Base-by-base conservation (phyloP, 2,797 vertebrate species). In the Sebastes taczanowskii region DNA sequence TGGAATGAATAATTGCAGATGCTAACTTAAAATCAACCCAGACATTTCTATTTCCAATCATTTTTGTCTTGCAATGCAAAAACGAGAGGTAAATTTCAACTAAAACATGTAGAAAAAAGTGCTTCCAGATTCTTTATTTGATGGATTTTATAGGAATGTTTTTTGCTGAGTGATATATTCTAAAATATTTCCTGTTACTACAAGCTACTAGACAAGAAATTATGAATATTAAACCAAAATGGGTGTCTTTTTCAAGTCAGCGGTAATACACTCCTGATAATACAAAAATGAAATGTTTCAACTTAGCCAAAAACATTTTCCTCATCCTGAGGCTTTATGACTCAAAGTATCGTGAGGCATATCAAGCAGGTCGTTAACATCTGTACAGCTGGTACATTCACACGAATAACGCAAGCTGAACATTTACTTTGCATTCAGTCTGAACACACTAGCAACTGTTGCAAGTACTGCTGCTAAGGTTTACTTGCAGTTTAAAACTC, bases 291-390 rank as follows among this genome's bases (percentile, higher is more conserved):
- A 52, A 20, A 52, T 29, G 42, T 46, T 46, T 1, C 1, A 46
- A 46, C 42, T 46, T 46, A 16, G 16, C 42, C 16, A 46, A 46
- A 46, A 0, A 0, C 42, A 46, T 46, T 46, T 46, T 46, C 0
- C 42, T 46, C 42, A 46, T 46, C 42, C 42, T 46, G 42, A 46
- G 42, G 42, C 42, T 46, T 46, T 46, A 46, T 46, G 16, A 46
- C 16, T 46, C 42, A 46, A 42, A 42, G 42, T 0, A 46, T 46
- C 42, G 1, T 46, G 42, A 46, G 42, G 42, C 42, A 46, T 46
- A 18, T 46, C 14, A 46, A 18, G 42, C 0, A n/a, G 49, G 49
- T 52, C 0, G 1, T 52, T 20, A 42, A 42, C 38, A 42, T 42
- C 2, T 42, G 38, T 42, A 42, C 13, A 46, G 42, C 42, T 46